phyloP scores from a whole-genome alignment of 1,140 invertebrate species.

The Drosophila equinoxialis region DNA sequence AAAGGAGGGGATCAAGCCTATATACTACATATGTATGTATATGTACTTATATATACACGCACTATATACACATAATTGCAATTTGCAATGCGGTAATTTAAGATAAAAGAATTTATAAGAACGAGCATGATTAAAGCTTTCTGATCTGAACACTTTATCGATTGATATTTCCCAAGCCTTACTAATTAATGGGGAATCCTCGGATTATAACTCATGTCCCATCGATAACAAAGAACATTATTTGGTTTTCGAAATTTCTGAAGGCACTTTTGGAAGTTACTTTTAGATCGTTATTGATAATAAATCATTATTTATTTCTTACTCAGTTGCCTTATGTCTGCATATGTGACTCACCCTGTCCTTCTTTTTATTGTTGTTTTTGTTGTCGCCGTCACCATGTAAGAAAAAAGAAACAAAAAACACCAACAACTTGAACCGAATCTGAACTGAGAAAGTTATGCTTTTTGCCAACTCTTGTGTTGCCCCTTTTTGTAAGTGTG shows the following conservation, averaged over 20 bases:
- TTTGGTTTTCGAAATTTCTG: too few species aligned
- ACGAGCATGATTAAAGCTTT: background rate
- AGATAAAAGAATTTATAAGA: background rate
- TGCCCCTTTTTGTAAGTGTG: background rate
- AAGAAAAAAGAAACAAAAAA: background rate
- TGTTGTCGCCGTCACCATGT: background rate
- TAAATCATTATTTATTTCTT: conserved; percentile 10
- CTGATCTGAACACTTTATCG: background rate
- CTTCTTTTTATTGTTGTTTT: background rate
- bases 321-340: background rate
- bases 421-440: background rate
- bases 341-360: background rate
- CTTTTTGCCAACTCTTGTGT: conserved; percentile 9
- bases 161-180: background rate
- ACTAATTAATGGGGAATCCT: too few species aligned
- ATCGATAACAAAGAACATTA: too few species aligned
- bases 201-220: too few species aligned
- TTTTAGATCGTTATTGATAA: background rate
- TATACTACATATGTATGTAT: background rate
- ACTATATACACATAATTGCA: background rate
- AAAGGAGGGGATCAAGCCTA: background rate
- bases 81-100: conserved; percentile 3
- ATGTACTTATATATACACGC: background rate
- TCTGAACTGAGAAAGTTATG: conserved; percentile 7
- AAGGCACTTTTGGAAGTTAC: background rate